Evolutionary conservation across 2,888 invertebrate species (phyloP).

Genomic region (Catocala sponsa): DNA sequence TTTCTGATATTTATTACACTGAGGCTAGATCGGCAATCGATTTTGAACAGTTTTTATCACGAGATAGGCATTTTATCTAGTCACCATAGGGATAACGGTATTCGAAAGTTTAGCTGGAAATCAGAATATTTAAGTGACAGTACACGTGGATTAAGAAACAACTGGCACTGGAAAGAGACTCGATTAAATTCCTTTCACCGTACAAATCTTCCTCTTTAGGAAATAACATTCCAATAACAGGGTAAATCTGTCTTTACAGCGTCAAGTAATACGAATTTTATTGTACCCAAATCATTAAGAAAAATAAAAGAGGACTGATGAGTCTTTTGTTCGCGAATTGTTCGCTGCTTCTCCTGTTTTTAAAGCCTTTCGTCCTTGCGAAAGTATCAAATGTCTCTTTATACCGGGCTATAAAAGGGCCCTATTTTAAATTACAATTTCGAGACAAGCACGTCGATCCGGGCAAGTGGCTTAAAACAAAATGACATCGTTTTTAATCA

Average conservation of each 20-base stretch:
- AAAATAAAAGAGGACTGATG: slow-evolving; percentile 38
- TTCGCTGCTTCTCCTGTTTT: slow-evolving; percentile 45
- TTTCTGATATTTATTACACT: no score
- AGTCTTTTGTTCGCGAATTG: slow-evolving; percentile 44
- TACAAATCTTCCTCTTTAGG: slow-evolving; percentile 11
- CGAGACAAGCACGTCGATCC: slow-evolving; percentile 57
- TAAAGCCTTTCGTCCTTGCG: slow-evolving; percentile 52
- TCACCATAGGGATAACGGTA: no score
- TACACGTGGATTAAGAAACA: no score
- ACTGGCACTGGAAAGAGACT: no score
- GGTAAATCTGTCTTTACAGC: slow-evolving; percentile 12
- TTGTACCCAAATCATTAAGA: slow-evolving; percentile 43
- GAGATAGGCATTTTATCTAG: no score
- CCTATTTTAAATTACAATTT: slow-evolving; percentile 64
- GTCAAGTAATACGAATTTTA: slow-evolving; percentile 29
- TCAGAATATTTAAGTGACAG: no score
- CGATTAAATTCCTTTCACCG: slow-evolving; percentile 3
- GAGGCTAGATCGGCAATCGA: no score
- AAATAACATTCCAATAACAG: slow-evolving; percentile 13
- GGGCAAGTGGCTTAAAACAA: slow-evolving; percentile 63
- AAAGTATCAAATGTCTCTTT: slow-evolving; percentile 55
- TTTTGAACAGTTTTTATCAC: no score
- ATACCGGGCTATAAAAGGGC: slow-evolving; percentile 47
- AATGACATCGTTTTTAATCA: slow-evolving; percentile 56
- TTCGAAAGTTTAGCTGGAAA: no score